Base-by-base conservation (phyloP, 2,797 vertebrate genomes). In the Propithecus perrieri region DNA sequence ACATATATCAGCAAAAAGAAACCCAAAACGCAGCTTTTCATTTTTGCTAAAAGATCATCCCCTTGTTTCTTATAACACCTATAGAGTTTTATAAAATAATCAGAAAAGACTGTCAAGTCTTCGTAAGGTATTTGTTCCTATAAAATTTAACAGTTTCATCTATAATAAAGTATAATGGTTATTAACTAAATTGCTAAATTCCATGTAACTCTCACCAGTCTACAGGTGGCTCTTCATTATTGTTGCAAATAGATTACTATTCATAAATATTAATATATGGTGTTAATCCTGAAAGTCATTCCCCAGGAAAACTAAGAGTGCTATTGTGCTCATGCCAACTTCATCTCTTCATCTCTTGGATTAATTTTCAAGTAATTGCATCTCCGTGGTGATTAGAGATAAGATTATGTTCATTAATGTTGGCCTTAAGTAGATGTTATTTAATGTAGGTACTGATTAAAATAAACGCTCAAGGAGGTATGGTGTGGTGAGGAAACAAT, bases 231-330 rank as follows among this genome's bases (percentile, higher is more conserved):
- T 76, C 9, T 28, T 79, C n/a, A 67, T 46, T 89, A 35, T 65
- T 85, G 30, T 59, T 86, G 17, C 38, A 91, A 80, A 76, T 80
- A 46, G 28, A 53, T 93, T 90, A n/a, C 1, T 85, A 74, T 57
- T 83, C 53, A 85, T 83, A 75, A 81, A 87, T 59, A 0, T 83
- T 75, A 81, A 89, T 53, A 61, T 57, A 63, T 69, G 11, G 1
- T 43, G 61, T 91, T 95, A 89, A 65, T 41, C 50, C 24, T 75
- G n/a, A 94, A 84, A 83, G 17, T 84, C 75, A 86, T 50, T 85
- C 20, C 38, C 14, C 18, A 63, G 57, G 14, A 74, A 78, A 72
- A 78, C 41, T 63, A 91, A 92, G 18, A 85, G 18, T 59, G 43
- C 94, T 88, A 69, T 14, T 94, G 33, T 95, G 53, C 46, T 91